Conservation (phyloP, 1,140 invertebrate genomes). For the Dinothrombium tinctorium region DNA sequence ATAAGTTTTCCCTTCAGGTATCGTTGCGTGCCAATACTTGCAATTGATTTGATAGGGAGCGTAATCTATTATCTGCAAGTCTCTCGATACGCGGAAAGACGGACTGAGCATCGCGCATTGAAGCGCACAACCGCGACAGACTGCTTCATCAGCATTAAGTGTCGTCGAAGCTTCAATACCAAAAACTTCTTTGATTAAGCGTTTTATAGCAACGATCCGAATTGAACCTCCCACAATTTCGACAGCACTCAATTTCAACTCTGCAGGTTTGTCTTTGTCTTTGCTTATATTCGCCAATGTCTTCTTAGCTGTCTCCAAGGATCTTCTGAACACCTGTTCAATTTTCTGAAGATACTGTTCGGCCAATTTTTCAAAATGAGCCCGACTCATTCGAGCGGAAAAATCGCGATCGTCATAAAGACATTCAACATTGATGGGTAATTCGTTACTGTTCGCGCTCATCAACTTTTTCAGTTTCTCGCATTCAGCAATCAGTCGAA, state of each 20-base stretch:
- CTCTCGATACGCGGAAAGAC: constrained; percentile 64
- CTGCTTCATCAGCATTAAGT: constrained; percentile 91
- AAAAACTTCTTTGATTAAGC: constrained; percentile 30
- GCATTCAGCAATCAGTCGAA: constrained; percentile 67
- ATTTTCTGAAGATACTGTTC: constrained; percentile 17
- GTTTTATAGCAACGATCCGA: constrained; percentile 75
- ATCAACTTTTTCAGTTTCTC: constrained; percentile 98
- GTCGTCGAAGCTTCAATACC: constrained; percentile 71
- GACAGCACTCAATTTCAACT: constrained; percentile 49
- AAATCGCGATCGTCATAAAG: constrained; percentile 97
- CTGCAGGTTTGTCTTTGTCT: constrained; percentile 5
- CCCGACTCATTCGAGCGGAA: constrained; percentile 32
- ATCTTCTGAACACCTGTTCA: neutral
- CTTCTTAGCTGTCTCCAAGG: constrained; percentile 4
- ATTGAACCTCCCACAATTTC: constrained; percentile 90
- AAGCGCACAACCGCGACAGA: constrained; percentile 77
- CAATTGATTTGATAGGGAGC: constrained; percentile 60
- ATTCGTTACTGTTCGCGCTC: constrained; percentile 65
- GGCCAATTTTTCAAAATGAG: constrained; percentile 24
- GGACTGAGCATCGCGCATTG: constrained; percentile 93
- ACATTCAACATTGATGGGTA: constrained; percentile 92
- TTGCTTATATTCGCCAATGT: constrained; percentile 5
- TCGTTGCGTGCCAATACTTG: constrained; percentile 6
- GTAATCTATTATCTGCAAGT: constrained; percentile 76
- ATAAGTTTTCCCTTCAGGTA: constrained; percentile 5